A percentile compares a stretch with the other conserved stretches of the same genome.
phyloP scores from a whole-genome alignment of 2,113 vertebrate species.

The cat (Felis catus) region DNA sequence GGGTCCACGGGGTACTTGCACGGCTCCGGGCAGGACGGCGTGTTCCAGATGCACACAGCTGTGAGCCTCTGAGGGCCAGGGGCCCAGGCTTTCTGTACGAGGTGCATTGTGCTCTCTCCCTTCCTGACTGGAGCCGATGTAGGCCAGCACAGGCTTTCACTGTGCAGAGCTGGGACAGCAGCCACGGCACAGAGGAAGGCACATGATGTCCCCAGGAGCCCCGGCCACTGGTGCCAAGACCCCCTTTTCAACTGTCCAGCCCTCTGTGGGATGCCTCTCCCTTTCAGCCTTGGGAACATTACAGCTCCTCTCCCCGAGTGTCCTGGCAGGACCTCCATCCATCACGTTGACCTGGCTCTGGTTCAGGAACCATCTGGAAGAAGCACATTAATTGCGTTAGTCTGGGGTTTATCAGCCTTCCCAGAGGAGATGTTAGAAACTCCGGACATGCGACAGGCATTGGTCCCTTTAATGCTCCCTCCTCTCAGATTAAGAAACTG shows the following conservation, averaged over 20 bases:
- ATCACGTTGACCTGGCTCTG: not conserved
- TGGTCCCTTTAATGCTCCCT: rapidly evolving
- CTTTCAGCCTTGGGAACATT: not conserved
- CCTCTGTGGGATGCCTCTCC: not conserved
- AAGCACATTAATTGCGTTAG: too few relatives aligned
- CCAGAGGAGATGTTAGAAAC: not conserved
- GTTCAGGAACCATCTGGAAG: constrained; percentile 29
- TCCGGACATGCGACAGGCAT: rapidly evolving
- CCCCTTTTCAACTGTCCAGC: not conserved
- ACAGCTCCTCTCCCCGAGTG: not conserved
- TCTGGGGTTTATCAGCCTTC: not conserved
- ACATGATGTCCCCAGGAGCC: not conserved
- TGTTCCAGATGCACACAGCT: constrained; percentile 65
- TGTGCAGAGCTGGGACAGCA: constrained; percentile 40
- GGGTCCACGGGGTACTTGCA: not conserved
- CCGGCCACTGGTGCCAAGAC: not conserved
- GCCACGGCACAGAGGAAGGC: not conserved
- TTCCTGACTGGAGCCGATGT: rapidly evolving
- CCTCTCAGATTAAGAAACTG: not conserved
- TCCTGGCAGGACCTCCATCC: not conserved
- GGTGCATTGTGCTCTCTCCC: not conserved
- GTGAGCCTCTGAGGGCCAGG: not conserved
- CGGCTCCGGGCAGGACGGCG: not conserved
- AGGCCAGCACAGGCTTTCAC: constrained; percentile 24
- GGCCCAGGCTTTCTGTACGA: not conserved